A percentile compares a stretch with the other conserved stretches of the same genome.
These are phyloP conservation scores for Rhadinocentrus ornatus DNA, from an alignment of 2,797 vertebrate genomes.

Conservation along the genomic window DNA sequence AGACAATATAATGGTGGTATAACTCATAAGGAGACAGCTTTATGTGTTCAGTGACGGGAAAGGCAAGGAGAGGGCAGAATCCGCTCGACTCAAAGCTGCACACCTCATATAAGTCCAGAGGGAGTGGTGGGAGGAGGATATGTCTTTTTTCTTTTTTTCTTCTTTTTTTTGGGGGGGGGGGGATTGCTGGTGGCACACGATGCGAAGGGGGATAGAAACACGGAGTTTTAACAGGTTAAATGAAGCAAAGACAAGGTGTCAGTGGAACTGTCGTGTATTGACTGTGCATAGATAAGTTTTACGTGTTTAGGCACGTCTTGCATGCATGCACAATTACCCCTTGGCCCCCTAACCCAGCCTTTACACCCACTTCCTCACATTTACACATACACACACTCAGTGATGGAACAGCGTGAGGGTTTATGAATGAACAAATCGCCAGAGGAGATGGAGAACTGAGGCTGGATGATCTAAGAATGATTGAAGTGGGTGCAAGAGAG, in stretches of 20 bases:
- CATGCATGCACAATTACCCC: conserved; percentile 68
- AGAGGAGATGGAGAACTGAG: conserved; percentile 68
- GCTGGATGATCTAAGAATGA: conserved; percentile 76
- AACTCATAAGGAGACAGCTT: conserved; percentile 75
- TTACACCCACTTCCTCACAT: conserved; percentile 12
- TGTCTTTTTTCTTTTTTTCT: conserved; percentile 20
- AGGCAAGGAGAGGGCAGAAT: conserved; percentile 55
- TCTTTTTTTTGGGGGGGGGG: no score
- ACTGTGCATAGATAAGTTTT: conserved; percentile 61
- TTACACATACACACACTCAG: conserved; percentile 22
- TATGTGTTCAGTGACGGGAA: conserved; percentile 60
- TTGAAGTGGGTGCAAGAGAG: conserved; percentile 73
- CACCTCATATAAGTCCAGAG: conserved; percentile 38
- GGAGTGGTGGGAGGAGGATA: conserved; percentile 38
- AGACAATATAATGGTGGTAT: conserved; percentile 75
- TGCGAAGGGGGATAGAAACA: background rate
- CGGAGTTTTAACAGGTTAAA: conserved; percentile 48
- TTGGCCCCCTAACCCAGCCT: conserved; percentile 39
- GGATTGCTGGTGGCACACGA: conserved; percentile 29
- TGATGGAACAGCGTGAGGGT: conserved; percentile 65
- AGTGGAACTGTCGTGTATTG: conserved; percentile 47
- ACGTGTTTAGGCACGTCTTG: conserved; percentile 68
- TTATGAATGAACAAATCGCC: conserved; percentile 80
- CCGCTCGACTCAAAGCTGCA: conserved; percentile 39
- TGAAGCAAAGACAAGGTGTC: conserved; percentile 31